Conservation (phyloP, 2,797 vertebrate genomes). For the Coccyzus lansbergi region DNA sequence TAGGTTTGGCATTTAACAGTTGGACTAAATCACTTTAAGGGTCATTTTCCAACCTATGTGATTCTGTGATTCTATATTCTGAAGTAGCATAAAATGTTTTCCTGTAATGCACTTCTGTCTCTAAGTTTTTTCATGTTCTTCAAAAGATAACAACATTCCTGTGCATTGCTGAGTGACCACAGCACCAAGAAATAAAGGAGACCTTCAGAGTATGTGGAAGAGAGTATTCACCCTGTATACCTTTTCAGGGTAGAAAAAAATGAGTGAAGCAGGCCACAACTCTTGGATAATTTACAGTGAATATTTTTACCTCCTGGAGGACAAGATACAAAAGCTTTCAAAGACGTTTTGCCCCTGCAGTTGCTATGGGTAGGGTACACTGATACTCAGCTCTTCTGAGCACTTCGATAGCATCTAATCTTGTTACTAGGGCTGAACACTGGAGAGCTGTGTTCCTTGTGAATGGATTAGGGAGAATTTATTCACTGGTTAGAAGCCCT, state of each 20-base stretch:
- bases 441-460: neutral
- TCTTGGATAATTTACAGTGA: neutral
- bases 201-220: neutral
- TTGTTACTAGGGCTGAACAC: conserved; percentile 6
- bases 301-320: neutral
- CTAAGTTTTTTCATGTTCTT: neutral
- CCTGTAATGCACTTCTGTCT: neutral
- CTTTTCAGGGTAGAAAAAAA: neutral
- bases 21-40: neutral
- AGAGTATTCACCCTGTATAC: neutral
- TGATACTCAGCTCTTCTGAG: neutral
- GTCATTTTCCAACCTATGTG: neutral
- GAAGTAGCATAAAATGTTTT: neutral
- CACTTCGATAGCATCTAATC: neutral
- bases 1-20: too few relatives aligned
- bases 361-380: conserved; percentile 9
- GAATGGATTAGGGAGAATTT: conserved; percentile 41
- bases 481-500: conserved; percentile 49
- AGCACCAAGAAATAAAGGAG: neutral
- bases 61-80: neutral
- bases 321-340: neutral
- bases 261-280: neutral
- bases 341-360: neutral
- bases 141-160: neutral
- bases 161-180: neutral